Conservation (phyloP, 2,888 invertebrate species). For the Nephrotoma flavescens region DNA sequence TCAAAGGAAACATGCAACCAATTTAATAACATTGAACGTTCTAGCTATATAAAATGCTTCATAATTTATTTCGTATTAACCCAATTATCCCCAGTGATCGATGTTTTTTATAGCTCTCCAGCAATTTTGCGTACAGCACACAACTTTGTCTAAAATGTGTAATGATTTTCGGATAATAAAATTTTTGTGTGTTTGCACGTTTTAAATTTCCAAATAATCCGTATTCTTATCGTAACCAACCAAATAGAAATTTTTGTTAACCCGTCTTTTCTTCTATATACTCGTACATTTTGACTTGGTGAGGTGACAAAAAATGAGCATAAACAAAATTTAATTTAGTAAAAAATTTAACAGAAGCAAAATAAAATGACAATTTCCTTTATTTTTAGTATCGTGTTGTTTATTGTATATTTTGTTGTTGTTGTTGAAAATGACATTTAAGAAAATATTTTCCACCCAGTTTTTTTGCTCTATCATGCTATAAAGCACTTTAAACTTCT, state of each 20-base stretch:
- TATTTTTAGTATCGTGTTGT: not conserved
- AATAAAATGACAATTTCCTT: not conserved
- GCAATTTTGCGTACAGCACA: not conserved
- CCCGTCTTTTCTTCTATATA: not conserved
- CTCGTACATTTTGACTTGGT: not conserved
- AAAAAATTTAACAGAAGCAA: not conserved
- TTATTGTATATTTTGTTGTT: not conserved
- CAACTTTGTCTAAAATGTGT: not conserved
- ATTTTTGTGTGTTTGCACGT: not conserved
- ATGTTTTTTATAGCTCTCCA: not conserved
- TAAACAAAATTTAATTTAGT: not conserved
- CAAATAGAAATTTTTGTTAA: not conserved
- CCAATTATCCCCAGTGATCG: not conserved
- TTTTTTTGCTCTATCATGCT: not conserved
- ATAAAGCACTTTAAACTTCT: not conserved
- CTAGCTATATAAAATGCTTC: not conserved
- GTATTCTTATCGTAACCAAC: not conserved
- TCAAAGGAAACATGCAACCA: not conserved
- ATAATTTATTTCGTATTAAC: not conserved
- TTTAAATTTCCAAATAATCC: not conserved
- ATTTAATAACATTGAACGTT: not conserved
- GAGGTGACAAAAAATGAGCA: not conserved
- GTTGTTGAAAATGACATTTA: not conserved
- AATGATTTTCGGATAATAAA: not conserved
- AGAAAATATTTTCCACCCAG: not conserved